Evolutionary conservation across 2,797 vertebrate species (phyloP), one percentile per base, ranked within the genome.

Genomic region (Channa striata): DNA sequence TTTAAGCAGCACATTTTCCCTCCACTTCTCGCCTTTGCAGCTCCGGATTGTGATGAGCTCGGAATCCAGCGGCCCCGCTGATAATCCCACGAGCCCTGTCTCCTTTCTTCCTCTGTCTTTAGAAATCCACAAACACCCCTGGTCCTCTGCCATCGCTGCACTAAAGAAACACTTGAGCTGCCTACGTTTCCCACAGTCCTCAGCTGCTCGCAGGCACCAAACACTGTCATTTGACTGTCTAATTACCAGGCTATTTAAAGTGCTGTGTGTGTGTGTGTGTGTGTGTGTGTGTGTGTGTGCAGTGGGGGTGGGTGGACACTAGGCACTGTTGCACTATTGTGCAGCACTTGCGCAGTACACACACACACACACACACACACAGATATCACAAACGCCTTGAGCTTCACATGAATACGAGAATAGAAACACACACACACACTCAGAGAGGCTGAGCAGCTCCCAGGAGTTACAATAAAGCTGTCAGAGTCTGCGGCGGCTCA

Each of bases 151-250:
- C 82, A 84, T 56, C 59, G 1, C 4, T 8, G 61, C 51, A 75
- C 85, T 85, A 91, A 91, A 87, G 77, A 82, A 84, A 69, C 83
- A 84, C 85, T 89, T 84, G 78, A 80, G 80, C 79, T 82, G 88
- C 87, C 87, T 89, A 87, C 82, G 85, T 91, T 91, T 90, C 90
- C 90, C 90, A 89, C 88, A 87, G 81, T 88, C 84, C 88, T 89
- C 77, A 46, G 88, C 87, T 84, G 83, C 75, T 84, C 63, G 72
- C 56, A 44, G 73, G 57, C 76, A 82, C 58, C 72, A 50, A 87
- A 70, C 59, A 51, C 78, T 82, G 79, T 84, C 86, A 92, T 91
- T 91, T 89, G 77, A 78, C 76, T 74, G 84, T 88, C 80, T 90
- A 87, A 90, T 92, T 89, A 91, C 39, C 89, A 68, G 76, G 21